Evolutionary conservation across 2,888 invertebrate species (phyloP).

Genomic region (Ectemnius continuus): DNA sequence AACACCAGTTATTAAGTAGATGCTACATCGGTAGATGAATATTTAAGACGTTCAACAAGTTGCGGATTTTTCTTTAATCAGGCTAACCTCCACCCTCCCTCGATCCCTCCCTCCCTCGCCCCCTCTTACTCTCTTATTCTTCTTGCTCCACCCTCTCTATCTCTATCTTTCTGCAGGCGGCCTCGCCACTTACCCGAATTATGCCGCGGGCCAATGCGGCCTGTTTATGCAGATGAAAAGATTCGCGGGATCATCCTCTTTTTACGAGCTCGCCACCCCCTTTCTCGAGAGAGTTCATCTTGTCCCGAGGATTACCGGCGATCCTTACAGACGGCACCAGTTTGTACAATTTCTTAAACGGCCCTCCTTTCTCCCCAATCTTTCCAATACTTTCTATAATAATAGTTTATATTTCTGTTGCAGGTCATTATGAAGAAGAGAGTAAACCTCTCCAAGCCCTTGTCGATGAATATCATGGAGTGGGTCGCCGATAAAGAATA

Average conservation of each 20-base stretch:
- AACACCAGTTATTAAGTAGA: slow-evolving; percentile 76
- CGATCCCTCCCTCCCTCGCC: not conserved
- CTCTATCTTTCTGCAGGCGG: not conserved
- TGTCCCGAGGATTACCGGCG: too few relatives aligned
- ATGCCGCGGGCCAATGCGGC: slow-evolving; percentile 40
- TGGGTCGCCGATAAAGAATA: too few relatives aligned
- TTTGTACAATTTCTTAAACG: too few relatives aligned
- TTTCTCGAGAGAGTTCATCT: not conserved
- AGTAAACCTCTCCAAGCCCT: too few relatives aligned
- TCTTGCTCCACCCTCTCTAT: slow-evolving; percentile 8
- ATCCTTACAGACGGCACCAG: too few relatives aligned
- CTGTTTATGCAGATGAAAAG: slow-evolving; percentile 41
- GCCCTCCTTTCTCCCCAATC: too few relatives aligned
- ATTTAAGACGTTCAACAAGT: slow-evolving; percentile 78
- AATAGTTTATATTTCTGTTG: too few relatives aligned
- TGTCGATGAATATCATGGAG: too few relatives aligned
- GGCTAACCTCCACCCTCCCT: slow-evolving; percentile 50
- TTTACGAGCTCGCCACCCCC: not conserved
- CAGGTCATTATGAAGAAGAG: too few relatives aligned
- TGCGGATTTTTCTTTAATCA: slow-evolving; percentile 75
- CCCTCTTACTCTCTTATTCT: not conserved
- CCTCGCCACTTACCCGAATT: slow-evolving; percentile 48
- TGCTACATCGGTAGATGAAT: slow-evolving; percentile 76
- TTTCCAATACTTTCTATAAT: too few relatives aligned
- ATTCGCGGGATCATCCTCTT: slow-evolving; percentile 38